Evolutionary conservation across 1,140 invertebrate species (phyloP), one percentile per base, ranked within the genome.

Genomic region (Anastatus disparis): DNA sequence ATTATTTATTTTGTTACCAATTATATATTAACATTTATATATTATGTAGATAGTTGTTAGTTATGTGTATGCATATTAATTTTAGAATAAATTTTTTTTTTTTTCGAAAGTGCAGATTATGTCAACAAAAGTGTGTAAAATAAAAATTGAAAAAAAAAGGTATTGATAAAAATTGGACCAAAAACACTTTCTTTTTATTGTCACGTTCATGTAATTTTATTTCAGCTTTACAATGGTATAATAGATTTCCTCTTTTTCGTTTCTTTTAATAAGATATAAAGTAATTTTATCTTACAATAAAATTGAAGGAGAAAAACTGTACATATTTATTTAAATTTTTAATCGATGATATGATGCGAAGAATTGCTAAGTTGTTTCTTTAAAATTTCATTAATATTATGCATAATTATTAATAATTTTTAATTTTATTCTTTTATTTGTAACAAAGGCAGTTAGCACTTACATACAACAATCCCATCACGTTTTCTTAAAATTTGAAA

Each of bases 321-420:
- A 58, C 29, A 74, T 66, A 74, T 61, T 73, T 62, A 72, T 68
- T 75, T 77, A 73, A 6, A 6, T 35, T 66, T 74, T 69, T 61
- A 26, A 66, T 72, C 35, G 67, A 76, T 77, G 74, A 77, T 77
- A 76, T 77, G 74, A 74, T 69, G 69, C 74, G 56, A 64, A 71
- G 27, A 63, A 74, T 74, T 72, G 46, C 70, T 71, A 62, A 46
- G 13, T 31, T n/a, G n/a, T n/a, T n/a, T n/a, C n/a, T 70, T 70
- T 9, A 1, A 42, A 29, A 62, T 59, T 7, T 62, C 38, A 15
- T 38, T n/a, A n/a, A n/a, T n/a, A n/a, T 17, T 50, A 31, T 52
- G 24, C 20, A 17, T 31, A n/a, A 55, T 20, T 17, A 70, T 64
- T 35, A 58, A 56, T 48, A 22, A 35, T 35, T 24, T 15, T 26